These are phyloP conservation scores for Mus spretus DNA, from an alignment of 2,797 vertebrate species.

Conservation along the genomic window DNA sequence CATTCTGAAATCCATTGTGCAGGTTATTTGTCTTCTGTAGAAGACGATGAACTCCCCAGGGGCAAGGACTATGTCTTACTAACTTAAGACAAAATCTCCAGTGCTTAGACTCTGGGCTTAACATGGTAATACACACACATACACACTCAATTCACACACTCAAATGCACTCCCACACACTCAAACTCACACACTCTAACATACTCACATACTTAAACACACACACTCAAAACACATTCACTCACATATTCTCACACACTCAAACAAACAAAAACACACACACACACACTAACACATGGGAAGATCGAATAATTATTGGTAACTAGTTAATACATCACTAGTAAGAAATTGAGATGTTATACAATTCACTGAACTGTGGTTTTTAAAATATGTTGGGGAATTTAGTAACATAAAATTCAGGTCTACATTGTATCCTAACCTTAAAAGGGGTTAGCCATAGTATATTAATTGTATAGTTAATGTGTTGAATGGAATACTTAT, in stretches of 20 bases:
- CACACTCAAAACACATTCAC: background rate
- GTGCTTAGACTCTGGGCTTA: background rate
- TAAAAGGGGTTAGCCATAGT: background rate
- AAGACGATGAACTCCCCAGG: conserved; percentile 47
- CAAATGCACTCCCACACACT: background rate
- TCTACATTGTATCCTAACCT: conserved; percentile 25
- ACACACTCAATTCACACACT: background rate
- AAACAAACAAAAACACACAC: background rate
- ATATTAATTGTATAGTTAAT: background rate
- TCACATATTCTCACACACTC: background rate
- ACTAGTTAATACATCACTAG: conserved; percentile 10
- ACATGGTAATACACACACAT: background rate
- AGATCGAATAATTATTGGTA: conserved; percentile 42
- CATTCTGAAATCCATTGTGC: conserved; percentile 57
- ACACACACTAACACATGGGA: background rate
- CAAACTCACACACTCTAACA: background rate
- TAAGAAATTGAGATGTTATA: conserved; percentile 17
- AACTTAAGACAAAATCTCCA: background rate
- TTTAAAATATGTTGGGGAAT: conserved; percentile 59
- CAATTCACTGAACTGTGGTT: conserved; percentile 58
- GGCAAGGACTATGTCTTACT: background rate
- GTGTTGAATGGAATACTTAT: conserved; percentile 11
- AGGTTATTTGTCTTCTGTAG: conserved; percentile 48
- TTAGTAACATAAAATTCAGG: conserved; percentile 38
- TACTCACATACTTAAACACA: background rate